Base-by-base conservation (phyloP, 2,113 vertebrate genomes). In the Melanostigma gelatinosum region DNA sequence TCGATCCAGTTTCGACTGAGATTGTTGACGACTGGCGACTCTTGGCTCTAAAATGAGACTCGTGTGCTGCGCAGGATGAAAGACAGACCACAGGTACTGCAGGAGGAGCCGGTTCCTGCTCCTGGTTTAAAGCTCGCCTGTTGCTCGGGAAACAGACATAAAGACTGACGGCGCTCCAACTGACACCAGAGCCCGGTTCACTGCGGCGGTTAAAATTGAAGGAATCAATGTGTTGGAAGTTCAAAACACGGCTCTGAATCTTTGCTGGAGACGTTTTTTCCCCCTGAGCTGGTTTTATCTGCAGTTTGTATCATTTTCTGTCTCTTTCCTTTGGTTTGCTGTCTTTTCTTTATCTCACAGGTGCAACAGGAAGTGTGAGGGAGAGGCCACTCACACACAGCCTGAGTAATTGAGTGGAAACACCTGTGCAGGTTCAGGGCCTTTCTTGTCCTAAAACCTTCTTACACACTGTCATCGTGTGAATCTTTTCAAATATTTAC, bases 101-200 rank as follows among this genome's bases (percentile, higher is more conserved):
- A 73, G 87, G 10, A 27, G 11, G 65, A 61, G 87, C 42, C 22
- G 88, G 87, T 93, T 93, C 93, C 93, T 90, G 87, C 81, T 77
- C 42, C 69, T 74, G 73, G 72, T 76, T 86, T 90, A 75, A 87
- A 88, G 82, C 64, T 71, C n/a, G 77, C 58, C 54, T 24, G 60
- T 61, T 61, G 79, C 62, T 62, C 58, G 42, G 48, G 83, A 89
- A 79, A 82, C 7, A 55, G 71, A 90, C 90, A 78, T 89, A 90
- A 92, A 93, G 80, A 91, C 91, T 93, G 81, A 92, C 24, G 82
- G 83, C 83, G 77, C 52, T 80, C 68, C 71, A 50, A 72, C 72
- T 57, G n/a, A 78, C 15, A 46, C 13, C 44, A 15, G 46, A 81
- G 65, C 15, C 32, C 2, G 12, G 34, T 89, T 88, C 86, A 86